Conservation (phyloP, 2,888 invertebrate genomes). For the Geotrupes spiniger region DNA sequence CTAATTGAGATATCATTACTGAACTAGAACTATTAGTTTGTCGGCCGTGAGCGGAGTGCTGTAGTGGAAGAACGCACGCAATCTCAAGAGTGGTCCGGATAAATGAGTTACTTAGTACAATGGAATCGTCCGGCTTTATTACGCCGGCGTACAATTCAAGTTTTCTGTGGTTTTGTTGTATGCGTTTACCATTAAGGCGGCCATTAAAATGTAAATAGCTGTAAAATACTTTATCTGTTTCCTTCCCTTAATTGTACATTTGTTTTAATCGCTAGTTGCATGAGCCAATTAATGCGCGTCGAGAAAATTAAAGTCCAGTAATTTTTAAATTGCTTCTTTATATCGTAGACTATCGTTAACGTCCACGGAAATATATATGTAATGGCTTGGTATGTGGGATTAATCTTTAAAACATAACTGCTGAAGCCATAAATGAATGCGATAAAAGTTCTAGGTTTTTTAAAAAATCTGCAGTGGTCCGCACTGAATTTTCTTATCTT, state of each 20-base stretch:
- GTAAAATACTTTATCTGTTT: neutral
- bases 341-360: too few relatives aligned
- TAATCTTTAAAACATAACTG: too few relatives aligned
- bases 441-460: too few relatives aligned
- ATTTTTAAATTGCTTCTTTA: too few relatives aligned
- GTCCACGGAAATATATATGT: too few relatives aligned
- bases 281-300: too few relatives aligned
- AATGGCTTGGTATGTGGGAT: too few relatives aligned
- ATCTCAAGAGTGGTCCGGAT: neutral
- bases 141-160: neutral
- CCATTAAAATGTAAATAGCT: slow-evolving; percentile 4
- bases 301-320: too few relatives aligned
- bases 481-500: too few relatives aligned
- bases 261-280: too few relatives aligned
- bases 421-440: too few relatives aligned
- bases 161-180: neutral
- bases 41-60: neutral
- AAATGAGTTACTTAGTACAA: slow-evolving; percentile 2
- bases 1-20: slow-evolving; percentile 5
- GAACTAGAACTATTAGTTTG: slow-evolving; percentile 6
- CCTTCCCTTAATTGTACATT: neutral
- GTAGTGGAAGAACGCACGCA: slow-evolving; percentile 1
- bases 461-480: too few relatives aligned
- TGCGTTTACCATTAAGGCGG: neutral
- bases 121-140: neutral